Percentiles rank a stretch among this genome's conserved stretches.
Evolutionary conservation across 2,797 vertebrate genomes (phyloP).

Genomic region (Cyclopterus lumpus): DNA sequence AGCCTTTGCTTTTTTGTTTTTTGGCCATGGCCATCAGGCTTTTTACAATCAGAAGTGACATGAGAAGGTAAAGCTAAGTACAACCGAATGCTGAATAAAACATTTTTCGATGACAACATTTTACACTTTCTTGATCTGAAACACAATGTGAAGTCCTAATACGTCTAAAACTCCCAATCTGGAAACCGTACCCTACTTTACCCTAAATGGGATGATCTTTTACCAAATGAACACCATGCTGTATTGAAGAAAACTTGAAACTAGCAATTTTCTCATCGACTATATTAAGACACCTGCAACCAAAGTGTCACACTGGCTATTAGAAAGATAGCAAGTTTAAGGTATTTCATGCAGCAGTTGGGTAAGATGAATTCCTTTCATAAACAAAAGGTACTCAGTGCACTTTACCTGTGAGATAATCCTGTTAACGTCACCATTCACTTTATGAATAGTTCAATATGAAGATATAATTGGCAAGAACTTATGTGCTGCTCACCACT

Average conservation of each 20-base stretch:
- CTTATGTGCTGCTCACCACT: not conserved
- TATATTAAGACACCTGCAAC: not conserved
- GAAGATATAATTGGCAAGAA: constrained; percentile 1
- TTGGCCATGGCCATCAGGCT: too few relatives aligned
- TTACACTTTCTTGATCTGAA: too few relatives aligned
- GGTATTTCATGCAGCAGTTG: not conserved
- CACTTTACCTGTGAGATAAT: not conserved
- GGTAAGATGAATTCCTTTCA: not conserved
- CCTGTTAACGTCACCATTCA: not conserved
- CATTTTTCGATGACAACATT: too few relatives aligned
- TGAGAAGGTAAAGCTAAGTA: too few relatives aligned
- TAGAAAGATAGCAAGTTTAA: not conserved
- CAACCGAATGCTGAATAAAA: too few relatives aligned
- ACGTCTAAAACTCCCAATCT: not conserved
- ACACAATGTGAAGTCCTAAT: too few relatives aligned
- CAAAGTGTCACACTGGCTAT: not conserved
- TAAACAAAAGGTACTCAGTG: not conserved
- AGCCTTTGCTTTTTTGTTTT: not conserved
- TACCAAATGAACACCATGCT: not conserved
- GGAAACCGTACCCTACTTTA: not conserved
- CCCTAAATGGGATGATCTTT: not conserved
- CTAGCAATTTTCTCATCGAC: too few relatives aligned
- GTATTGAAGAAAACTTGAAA: not conserved
- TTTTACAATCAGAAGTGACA: too few relatives aligned
- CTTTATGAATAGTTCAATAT: not conserved